phyloP scores from a whole-genome alignment of 2,888 invertebrate species.

The Tetragonisca angustula region DNA sequence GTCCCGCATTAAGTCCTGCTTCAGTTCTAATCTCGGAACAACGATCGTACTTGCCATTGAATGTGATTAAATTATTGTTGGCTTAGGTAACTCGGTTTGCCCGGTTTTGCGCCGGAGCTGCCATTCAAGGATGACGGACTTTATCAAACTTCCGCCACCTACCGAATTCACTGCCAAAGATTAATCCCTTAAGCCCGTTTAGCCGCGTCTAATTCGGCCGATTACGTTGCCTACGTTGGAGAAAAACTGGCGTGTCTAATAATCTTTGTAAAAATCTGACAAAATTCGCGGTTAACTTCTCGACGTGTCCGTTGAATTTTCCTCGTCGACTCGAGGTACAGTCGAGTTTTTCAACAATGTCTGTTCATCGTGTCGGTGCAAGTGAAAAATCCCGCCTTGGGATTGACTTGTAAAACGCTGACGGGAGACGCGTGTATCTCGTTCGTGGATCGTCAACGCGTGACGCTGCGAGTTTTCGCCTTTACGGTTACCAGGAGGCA shows the following conservation, averaged over 20 bases:
- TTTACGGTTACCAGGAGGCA: not conserved
- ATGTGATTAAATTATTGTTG: slow-evolving; percentile 68
- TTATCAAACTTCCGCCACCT: slow-evolving; percentile 66
- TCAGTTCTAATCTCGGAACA: slow-evolving; percentile 37
- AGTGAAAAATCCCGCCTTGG: too few species aligned
- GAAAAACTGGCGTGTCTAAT: slow-evolving; percentile 52
- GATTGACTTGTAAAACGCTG: not conserved
- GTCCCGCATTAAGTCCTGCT: slow-evolving; percentile 20
- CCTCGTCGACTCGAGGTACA: too few species aligned
- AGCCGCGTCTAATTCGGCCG: slow-evolving; percentile 46
- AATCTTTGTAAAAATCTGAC: slow-evolving; percentile 21
- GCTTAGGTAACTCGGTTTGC: slow-evolving; percentile 54
- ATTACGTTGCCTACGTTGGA: slow-evolving; percentile 54
- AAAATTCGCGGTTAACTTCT: not conserved
- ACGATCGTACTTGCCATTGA: slow-evolving; percentile 56
- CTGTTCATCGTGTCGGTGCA: too few species aligned
- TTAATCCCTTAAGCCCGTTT: slow-evolving; percentile 65
- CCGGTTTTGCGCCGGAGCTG: slow-evolving; percentile 19
- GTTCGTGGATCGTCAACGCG: slow-evolving; percentile 16
- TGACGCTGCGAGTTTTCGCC: slow-evolving; percentile 35
- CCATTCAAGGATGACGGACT: slow-evolving; percentile 56
- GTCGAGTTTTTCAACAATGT: too few species aligned
- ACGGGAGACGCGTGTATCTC: not conserved
- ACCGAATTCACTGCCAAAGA: slow-evolving; percentile 69
- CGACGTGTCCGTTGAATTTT: too few species aligned